Base-by-base conservation (phyloP, 1,140 invertebrate genomes). In the Akabosia matsudoensis region DNA sequence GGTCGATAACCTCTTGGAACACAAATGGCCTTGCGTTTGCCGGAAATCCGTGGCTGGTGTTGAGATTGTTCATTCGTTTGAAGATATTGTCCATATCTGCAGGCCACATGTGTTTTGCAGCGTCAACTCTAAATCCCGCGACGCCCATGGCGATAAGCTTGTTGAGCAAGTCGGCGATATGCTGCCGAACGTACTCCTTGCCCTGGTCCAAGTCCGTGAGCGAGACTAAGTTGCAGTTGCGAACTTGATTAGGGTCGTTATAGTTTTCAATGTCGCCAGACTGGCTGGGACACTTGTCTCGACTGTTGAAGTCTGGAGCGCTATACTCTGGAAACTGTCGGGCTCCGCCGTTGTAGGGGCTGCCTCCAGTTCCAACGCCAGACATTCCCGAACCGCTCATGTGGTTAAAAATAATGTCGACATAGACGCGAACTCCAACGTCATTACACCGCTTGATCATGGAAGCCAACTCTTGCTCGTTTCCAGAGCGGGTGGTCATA, bases 371-470 rank as follows among this genome's bases (percentile, higher is more conserved):
- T 3, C 91, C 91, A 3, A 84, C 79, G 33, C 82, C 78, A 10
- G 75, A 76, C 33, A 83, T 79, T 45, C 88, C 85, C n/a, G 89
- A 91, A 18, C 89, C 92, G 13, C 90, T 89, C 94, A 97, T 96
- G 84, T 97, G 94, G 82, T 97, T 97, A 34, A 96, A 85, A 1
- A 97, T 88, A 0, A 90, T 87, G 84, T 97, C 95, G 0, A 93
- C 92, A 82, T 93, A 95, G 77, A 97, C 92, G 80, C 92, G 87
- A 10, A 93, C 90, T 18, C 91, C 91, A 78, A 86, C 91, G 18
- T 85, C 85, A 82, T 92, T 92, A 81, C 92, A 93, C 45, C 90
- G 83, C 26, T 82, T 82, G 0, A 80, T 89, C 93, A 96, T 96
- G 26, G 90, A 86, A 7, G 83, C 84, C 78, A 96, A 92, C 73